Evolutionary conservation across 2,113 vertebrate species (phyloP).

Genomic region (Scopus umbretta): DNA sequence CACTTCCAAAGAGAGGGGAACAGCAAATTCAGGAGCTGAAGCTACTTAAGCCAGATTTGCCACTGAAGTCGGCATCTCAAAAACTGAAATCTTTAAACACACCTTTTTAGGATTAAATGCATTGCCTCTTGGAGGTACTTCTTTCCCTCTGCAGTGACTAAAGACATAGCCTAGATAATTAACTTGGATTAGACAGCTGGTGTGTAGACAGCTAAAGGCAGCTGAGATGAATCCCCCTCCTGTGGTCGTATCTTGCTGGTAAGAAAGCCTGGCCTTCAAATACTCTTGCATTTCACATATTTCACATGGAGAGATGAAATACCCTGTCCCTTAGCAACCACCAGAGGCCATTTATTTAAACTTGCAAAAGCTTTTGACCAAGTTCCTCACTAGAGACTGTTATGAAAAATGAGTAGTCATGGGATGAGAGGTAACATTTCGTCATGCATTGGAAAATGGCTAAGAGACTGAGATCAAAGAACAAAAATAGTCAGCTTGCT

Average conservation of each 20-base stretch:
- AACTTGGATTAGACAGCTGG: not conserved
- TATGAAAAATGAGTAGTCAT: not conserved
- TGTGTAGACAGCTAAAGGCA: not conserved
- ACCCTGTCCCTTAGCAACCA: not conserved
- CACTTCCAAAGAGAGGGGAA: not conserved
- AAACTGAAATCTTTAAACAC: not conserved
- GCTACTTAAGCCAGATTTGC: not conserved
- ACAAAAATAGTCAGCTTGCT: not conserved
- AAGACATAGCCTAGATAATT: not conserved
- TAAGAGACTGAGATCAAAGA: constrained; percentile 3
- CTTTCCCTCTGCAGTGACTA: not conserved
- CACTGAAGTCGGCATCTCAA: not conserved
- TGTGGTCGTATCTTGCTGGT: not conserved
- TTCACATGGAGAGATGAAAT: not conserved
- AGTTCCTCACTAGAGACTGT: not conserved
- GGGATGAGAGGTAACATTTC: not conserved
- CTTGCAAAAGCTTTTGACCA: constrained; percentile 1
- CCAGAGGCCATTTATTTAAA: not conserved
- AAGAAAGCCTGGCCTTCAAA: not conserved
- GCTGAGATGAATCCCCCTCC: not conserved
- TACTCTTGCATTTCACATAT: not conserved
- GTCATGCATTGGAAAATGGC: not conserved
- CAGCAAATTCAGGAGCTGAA: not conserved
- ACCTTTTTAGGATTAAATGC: not conserved
- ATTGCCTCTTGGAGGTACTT: not conserved